Conservation (phyloP, 2,797 vertebrate species). For the Halcyon chelicuti region DNA sequence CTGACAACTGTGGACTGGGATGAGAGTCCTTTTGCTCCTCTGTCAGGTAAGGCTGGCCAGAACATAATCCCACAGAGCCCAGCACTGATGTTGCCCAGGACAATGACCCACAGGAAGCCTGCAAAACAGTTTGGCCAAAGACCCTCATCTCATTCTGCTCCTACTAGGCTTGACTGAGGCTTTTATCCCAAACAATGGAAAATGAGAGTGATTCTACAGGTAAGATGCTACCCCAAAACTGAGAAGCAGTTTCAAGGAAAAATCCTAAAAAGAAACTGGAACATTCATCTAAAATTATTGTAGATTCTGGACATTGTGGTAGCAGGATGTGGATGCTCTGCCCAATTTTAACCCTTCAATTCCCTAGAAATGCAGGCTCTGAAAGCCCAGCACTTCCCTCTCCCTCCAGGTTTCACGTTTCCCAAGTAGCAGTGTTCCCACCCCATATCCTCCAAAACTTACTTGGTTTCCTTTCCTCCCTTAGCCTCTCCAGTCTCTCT, state of each 20-base stretch:
- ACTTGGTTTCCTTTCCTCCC: constrained; percentile 90
- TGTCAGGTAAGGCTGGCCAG: not conserved
- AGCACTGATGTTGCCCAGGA: not conserved
- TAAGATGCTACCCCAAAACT: not conserved
- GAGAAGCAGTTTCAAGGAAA: not conserved
- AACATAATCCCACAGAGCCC: not conserved
- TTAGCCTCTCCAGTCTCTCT: constrained; percentile 91
- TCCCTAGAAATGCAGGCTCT: not conserved
- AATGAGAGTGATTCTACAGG: not conserved
- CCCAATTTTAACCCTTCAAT: not conserved
- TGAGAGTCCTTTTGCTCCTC: not conserved
- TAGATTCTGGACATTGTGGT: not conserved
- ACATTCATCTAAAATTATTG: not conserved
- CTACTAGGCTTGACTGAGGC: not conserved
- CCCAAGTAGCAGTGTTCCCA: not conserved
- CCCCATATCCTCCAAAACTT: constrained; percentile 34
- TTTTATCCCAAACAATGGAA: not conserved
- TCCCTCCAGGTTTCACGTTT: not conserved
- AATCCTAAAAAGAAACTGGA: not conserved
- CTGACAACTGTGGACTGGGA: not conserved
- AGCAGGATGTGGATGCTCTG: not conserved
- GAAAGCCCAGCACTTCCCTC: not conserved
- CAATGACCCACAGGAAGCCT: not conserved
- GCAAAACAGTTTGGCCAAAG: not conserved
- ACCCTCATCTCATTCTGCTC: not conserved